A percentile compares a stretch with the other conserved stretches of the same genome.
Conservation (phyloP, 2,113 vertebrate species). For the Holacanthus passer region DNA sequence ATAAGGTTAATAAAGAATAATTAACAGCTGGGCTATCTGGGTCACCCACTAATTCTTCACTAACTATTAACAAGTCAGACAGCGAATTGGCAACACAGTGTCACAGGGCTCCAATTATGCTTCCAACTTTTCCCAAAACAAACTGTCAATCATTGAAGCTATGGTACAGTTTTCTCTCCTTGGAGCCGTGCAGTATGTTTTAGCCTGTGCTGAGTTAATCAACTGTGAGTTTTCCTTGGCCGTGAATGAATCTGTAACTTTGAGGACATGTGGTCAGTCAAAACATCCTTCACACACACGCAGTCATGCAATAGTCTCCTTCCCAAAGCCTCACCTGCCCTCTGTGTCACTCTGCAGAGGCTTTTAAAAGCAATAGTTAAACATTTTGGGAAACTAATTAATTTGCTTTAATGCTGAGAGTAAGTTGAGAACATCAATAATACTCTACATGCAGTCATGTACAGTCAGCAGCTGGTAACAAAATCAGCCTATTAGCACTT, state of each 20-base stretch:
- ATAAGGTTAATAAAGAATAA: conserved; percentile 68
- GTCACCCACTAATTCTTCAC: conserved; percentile 29
- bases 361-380: neutral
- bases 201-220: conserved; percentile 29
- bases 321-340: neutral
- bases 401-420: neutral
- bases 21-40: conserved; percentile 66
- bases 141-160: conserved; percentile 61
- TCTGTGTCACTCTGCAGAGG: neutral
- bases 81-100: neutral
- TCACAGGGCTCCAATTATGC: conserved; percentile 9
- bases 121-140: conserved; percentile 28
- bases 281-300: conserved; percentile 20
- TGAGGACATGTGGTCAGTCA: neutral
- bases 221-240: conserved; percentile 19
- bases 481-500: neutral
- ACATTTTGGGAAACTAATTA: neutral
- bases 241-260: conserved; percentile 36
- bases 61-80: conserved; percentile 59
- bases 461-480: neutral
- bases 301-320: neutral
- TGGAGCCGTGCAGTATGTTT: neutral
- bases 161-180: neutral
- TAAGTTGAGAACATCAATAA: neutral
- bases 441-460: neutral